These are phyloP conservation scores for Mormyrus lacerda DNA, from an alignment of 2,113 vertebrate species.

Conservation along the genomic window DNA sequence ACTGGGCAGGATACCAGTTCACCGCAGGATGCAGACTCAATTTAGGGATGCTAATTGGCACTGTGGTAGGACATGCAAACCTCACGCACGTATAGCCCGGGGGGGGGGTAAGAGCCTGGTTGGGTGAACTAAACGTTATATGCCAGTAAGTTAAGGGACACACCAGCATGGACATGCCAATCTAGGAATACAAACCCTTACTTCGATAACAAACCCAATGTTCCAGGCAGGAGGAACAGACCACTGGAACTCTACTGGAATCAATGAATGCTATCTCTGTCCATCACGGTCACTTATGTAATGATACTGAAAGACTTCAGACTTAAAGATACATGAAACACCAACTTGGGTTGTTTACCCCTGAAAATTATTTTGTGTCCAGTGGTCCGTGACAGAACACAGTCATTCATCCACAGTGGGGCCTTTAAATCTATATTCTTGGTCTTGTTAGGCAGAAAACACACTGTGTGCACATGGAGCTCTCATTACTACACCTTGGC, in stretches of 20 bases:
- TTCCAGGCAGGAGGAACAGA: constrained; percentile 24
- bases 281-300: not conserved
- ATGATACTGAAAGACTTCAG: not conserved
- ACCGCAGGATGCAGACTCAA: not conserved
- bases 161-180: not conserved
- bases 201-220: not conserved
- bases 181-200: not conserved
- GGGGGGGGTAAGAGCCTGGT: not conserved
- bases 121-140: not conserved
- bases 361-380: not conserved
- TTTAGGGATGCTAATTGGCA: not conserved
- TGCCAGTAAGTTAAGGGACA: not conserved
- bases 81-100: not conserved
- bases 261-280: not conserved
- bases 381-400: not conserved
- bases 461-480: not conserved
- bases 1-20: not conserved
- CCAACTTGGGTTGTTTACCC: not conserved
- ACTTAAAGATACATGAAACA: not conserved
- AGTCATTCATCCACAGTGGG: not conserved
- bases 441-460: not conserved
- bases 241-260: not conserved
- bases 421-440: not conserved
- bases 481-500: not conserved
- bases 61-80: not conserved